Conservation (phyloP, 2,113 vertebrate genomes). For the Leucoraja erinaceus region DNA sequence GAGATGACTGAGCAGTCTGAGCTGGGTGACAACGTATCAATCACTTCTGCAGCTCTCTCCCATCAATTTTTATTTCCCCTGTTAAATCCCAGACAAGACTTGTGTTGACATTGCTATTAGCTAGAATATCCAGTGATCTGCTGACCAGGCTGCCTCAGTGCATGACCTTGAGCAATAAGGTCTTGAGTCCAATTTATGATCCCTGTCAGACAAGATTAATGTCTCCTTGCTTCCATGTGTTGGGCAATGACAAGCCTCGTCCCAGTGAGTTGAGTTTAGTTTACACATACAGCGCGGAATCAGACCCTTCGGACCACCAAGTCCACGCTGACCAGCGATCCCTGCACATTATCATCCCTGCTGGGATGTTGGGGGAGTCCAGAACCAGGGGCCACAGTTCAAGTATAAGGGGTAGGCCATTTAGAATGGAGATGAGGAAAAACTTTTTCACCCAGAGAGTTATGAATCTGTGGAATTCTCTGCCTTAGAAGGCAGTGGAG, state of each 20-base stretch:
- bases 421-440: too few species aligned
- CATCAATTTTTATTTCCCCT: not conserved
- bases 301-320: too few species aligned
- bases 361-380: too few species aligned
- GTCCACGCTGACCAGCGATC: too few species aligned
- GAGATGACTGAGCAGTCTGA: not conserved
- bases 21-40: not conserved
- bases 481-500: too few species aligned
- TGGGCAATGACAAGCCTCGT: not conserved
- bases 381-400: too few species aligned
- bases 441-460: too few species aligned
- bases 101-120: not conserved
- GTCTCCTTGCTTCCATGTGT: not conserved
- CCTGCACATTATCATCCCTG: too few species aligned
- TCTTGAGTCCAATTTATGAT: not conserved
- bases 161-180: not conserved
- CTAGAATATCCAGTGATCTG: not conserved
- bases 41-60: not conserved
- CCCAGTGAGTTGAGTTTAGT: too few species aligned
- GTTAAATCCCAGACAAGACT: not conserved
- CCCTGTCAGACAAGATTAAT: not conserved
- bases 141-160: not conserved
- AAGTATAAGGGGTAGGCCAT: too few species aligned
- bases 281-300: too few species aligned
- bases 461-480: too few species aligned